Evolutionary conservation across 2,113 vertebrate genomes (phyloP).

Genomic region (Eptesicus fuscus): DNA sequence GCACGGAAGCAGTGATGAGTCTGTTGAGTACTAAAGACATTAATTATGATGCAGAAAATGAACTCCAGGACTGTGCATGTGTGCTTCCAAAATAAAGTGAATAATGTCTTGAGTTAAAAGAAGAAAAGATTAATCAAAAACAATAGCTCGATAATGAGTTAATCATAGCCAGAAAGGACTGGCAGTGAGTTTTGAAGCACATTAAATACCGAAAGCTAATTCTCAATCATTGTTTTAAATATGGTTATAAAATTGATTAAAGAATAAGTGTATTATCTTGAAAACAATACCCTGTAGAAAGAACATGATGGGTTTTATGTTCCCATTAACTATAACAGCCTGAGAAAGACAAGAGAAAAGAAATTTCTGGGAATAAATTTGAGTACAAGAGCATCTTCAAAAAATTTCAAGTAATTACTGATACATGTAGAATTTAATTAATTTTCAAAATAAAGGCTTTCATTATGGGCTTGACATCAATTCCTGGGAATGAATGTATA

Average conservation of each 20-base stretch:
- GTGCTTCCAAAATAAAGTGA: neutral
- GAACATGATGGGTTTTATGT: neutral
- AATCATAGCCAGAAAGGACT: neutral
- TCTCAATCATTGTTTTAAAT: conserved; percentile 11
- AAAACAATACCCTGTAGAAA: neutral
- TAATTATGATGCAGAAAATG: conserved; percentile 24
- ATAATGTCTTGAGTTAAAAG: neutral
- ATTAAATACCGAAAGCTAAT: conserved; percentile 14
- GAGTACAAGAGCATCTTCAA: neutral
- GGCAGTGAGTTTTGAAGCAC: neutral
- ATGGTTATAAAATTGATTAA: neutral
- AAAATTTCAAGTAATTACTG: neutral
- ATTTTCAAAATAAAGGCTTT: neutral
- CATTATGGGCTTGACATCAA: neutral
- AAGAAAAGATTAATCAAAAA: conserved; percentile 27
- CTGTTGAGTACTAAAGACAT: neutral
- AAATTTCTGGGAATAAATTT: neutral
- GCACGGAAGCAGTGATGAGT: neutral
- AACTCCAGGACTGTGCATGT: neutral
- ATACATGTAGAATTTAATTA: neutral
- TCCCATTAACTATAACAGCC: neutral
- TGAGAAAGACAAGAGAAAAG: neutral
- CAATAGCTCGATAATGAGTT: neutral
- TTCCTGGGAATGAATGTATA: neutral
- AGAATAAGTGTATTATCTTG: neutral